phyloP scores from a whole-genome alignment of 2,888 invertebrate species.

The Limulus polyphemus region DNA sequence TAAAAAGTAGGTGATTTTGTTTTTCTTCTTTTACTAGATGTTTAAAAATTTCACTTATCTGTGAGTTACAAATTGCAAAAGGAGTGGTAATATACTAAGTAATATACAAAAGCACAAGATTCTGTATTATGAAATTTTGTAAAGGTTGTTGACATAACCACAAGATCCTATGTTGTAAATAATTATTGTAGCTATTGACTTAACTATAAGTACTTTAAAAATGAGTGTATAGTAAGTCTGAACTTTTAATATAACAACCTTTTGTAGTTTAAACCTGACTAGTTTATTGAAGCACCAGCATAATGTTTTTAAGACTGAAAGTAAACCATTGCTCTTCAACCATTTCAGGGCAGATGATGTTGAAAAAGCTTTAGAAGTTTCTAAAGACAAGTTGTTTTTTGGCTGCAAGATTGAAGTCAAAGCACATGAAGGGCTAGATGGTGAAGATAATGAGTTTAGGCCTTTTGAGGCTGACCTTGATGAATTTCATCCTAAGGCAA shows the following conservation, averaged over 20 bases:
- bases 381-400: slow-evolving; percentile 92
- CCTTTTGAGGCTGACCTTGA: slow-evolving; percentile 90
- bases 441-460: slow-evolving; percentile 40
- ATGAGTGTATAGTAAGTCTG: not conserved
- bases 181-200: too few relatives aligned
- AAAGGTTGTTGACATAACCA: too few relatives aligned
- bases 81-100: too few relatives aligned
- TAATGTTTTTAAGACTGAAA: slow-evolving; percentile 2
- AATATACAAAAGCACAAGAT: too few relatives aligned
- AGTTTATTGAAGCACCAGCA: slow-evolving; percentile 3
- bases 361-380: slow-evolving; percentile 86
- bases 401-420: slow-evolving; percentile 93
- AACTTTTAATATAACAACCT: slow-evolving; percentile 2
- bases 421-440: slow-evolving; percentile 66
- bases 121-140: too few relatives aligned
- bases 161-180: too few relatives aligned
- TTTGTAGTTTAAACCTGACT: not conserved
- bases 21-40: too few relatives aligned
- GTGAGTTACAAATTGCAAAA: too few relatives aligned
- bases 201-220: too few relatives aligned
- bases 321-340: too few relatives aligned
- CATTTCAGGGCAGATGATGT: slow-evolving; percentile 66
- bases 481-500: slow-evolving; percentile 93
- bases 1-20: slow-evolving; percentile 50
- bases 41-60: too few relatives aligned